Base-by-base conservation (phyloP, 2,888 invertebrate species). In the Colletes collaris region DNA sequence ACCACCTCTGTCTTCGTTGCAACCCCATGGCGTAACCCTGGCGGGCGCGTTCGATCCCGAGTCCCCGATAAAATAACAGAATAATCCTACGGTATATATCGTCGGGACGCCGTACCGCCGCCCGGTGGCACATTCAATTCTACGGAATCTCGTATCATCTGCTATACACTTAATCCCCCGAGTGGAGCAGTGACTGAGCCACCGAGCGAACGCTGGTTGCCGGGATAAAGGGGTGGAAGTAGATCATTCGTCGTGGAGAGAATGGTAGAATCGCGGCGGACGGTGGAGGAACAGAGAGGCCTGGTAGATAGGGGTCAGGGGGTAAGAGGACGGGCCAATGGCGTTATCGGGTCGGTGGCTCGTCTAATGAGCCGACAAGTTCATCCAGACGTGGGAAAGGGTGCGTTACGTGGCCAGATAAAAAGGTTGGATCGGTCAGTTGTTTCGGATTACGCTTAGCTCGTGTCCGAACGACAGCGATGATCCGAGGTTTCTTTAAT, bases 61-160 rank as follows among this genome's bases (percentile, higher is more conserved):
- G 55, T 64, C 50, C 69, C 50, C 83, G 82, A 86, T 86, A 86
- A 86, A 86, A 86, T 86, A 86, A 85, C 86, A 74, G 86, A 86
- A 86, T 86, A 86, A 86, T 86, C 82, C 77, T 64, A 56, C 55
- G 46, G 63, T 79, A 60, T 81, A 76, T 81, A 76, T 77, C 71
- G 65, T 27, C 64, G 80, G 60, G 35, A 27, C 62, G 58, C 35
- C 63, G 62, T 59, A 67, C 67, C 59, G 56, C 53, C 70, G 75
- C 68, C 62, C 81, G 64, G 77, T 79, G 81, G 83, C 77, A 83
- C 87, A 85, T 89, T 89, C 88, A 88, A 90, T 90, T 88, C 85
- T 82, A 79, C 69, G 86, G 87, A 89, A 89, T 89, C 89, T 88
- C 86, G 84, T 85, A 84, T 83, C 81, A 75, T 82, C 83, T 82